Conservation (phyloP, 2,888 invertebrate genomes). For the Philhelius pedissequus region DNA sequence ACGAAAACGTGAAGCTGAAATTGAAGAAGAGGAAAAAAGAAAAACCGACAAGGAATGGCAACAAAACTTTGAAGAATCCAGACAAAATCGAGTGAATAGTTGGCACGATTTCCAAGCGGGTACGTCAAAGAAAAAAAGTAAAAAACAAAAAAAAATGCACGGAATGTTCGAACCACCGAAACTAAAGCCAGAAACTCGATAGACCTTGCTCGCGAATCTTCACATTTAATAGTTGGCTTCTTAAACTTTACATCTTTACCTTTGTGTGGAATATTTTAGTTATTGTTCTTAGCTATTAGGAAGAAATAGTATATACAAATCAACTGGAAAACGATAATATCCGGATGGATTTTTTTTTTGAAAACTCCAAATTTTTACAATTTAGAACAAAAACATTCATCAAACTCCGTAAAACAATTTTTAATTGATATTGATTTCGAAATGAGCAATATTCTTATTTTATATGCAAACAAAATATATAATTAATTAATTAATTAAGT, state of each 20-base stretch:
- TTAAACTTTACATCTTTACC: slow-evolving; percentile 22
- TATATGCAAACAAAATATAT: slow-evolving; percentile 51
- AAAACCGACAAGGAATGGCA: slow-evolving; percentile 98
- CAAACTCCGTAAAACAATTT: neutral
- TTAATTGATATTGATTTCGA: slow-evolving; percentile 32
- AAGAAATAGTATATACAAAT: slow-evolving; percentile 17
- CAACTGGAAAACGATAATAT: neutral
- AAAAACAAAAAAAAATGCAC: slow-evolving; percentile 89
- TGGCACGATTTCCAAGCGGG: slow-evolving; percentile 94
- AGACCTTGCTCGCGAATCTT: slow-evolving; percentile 43
- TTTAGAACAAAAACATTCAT: slow-evolving; percentile 32
- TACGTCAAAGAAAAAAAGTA: slow-evolving; percentile 83
- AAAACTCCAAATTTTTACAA: slow-evolving; percentile 25
- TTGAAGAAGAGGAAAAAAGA: slow-evolving; percentile 93
- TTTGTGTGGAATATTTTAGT: slow-evolving; percentile 29
- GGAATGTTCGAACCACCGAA: slow-evolving; percentile 91
- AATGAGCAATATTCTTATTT: slow-evolving; percentile 50
- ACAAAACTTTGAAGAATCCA: slow-evolving; percentile 98
- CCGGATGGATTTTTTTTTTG: neutral
- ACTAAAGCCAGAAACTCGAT: slow-evolving; percentile 95
- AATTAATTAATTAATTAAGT: slow-evolving; percentile 35
- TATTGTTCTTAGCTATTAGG: neutral
- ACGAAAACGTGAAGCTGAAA: slow-evolving; percentile 94
- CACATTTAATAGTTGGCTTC: neutral
- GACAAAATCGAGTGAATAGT: slow-evolving; percentile 94